Evolutionary conservation across 1,140 invertebrate species (phyloP), one percentile per base, ranked within the genome.

Genomic region (Aethina tumida): DNA sequence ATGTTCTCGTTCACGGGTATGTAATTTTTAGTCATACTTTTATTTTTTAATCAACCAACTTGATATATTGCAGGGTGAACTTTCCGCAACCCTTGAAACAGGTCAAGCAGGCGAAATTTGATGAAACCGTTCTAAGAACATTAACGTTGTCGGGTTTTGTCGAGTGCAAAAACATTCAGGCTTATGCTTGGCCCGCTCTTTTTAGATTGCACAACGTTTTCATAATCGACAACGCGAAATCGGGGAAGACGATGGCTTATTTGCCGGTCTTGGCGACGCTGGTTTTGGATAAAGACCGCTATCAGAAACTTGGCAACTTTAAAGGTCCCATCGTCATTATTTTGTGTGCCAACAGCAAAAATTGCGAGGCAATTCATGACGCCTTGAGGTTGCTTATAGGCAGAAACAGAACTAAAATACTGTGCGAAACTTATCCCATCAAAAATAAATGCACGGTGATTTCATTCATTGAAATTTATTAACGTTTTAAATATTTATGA

Each of bases 181-280:
- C 56, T 1, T 60, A 69, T 7, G 59, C 63, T 0, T 71, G 69
- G 67, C 45, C 53, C 17, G 58, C 60, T 4, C 60, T 71, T 35
- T 47, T 69, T 20, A 50, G 66, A 4, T 63, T 64, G 0, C 57
- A 64, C 20, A 67, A 68, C 38, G 41, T 64, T 2, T 62, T 68
- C 28, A 51, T 69, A 41, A 50, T 72, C 0, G 56, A 63, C 39
- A 58, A 63, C 3, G 36, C 50, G 9, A 44, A 49, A 10, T 62
- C 67, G 38, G 70, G 70, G 1, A 72, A 70, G 49, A 69, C 70
- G 7, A 49, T 71, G 37, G 64, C 65, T 0, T 70, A 71, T 54
- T 41, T 70, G 9, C 67, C 68, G 1, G 59, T 65, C 4, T 49
- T 71, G 1, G 64, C 62, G 40, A 51, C 62, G 3, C 53, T 67